Percentiles rank a stretch among this genome's conserved stretches.
These are phyloP conservation scores for Chrysotoxum bicinctum DNA, from an alignment of 2,888 invertebrate genomes.

Conservation along the genomic window DNA sequence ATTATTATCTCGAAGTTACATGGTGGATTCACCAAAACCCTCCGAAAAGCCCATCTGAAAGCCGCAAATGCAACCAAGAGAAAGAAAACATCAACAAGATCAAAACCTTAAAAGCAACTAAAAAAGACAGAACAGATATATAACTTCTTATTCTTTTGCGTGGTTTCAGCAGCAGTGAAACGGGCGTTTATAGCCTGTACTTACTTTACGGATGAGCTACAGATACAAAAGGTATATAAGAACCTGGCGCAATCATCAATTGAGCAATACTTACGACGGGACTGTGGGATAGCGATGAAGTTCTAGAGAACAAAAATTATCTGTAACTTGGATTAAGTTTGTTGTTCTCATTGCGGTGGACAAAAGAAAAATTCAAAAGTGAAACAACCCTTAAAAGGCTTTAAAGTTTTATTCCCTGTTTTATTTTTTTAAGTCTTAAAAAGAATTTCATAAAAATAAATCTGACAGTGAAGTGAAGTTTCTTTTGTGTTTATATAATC, in stretches of 20 bases:
- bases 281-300: conserved; percentile 75
- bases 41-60: conserved; percentile 30
- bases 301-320: conserved; percentile 64
- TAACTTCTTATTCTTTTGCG: conserved; percentile 64
- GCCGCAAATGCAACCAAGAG: conserved; percentile 30
- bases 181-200: conserved; percentile 18
- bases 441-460: neutral
- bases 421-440: neutral
- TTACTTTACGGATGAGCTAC: conserved; percentile 55
- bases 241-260: conserved; percentile 76
- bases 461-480: conserved; percentile 25
- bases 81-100: conserved; percentile 63
- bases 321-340: conserved; percentile 34
- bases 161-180: conserved; percentile 30
- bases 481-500: neutral
- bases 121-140: conserved; percentile 11
- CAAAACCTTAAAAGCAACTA: conserved; percentile 28
- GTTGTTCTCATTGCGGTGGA: conserved; percentile 36
- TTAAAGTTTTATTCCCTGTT: conserved; percentile 23
- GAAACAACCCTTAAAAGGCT: conserved; percentile 55
- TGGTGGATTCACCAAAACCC: conserved; percentile 55
- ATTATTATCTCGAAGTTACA: conserved; percentile 37
- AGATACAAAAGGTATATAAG: conserved; percentile 76
- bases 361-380: conserved; percentile 33
- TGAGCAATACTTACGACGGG: conserved; percentile 76